Evolutionary conservation across 35 echinoderm and acorn worm genomes (phyloP).

Genomic region (Hemicentrotus pulcherrimus): DNA sequence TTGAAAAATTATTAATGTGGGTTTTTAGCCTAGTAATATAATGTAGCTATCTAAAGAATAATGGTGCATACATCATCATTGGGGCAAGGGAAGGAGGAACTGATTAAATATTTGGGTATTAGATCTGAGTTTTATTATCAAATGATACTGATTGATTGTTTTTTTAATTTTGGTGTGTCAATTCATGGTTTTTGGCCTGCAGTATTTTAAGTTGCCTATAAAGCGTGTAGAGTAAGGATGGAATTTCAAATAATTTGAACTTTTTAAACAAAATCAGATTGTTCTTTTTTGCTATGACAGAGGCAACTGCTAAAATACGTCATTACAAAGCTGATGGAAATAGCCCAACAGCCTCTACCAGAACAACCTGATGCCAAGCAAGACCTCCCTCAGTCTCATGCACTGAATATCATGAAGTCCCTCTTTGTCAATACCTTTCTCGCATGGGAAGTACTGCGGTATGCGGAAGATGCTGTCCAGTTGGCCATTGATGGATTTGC

Average conservation of each 20-base stretch:
- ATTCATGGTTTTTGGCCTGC: not conserved
- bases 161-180: too few species aligned
- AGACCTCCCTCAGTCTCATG: constrained; percentile 90
- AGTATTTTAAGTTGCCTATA: not conserved
- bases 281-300: constrained; percentile 38
- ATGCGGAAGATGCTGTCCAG: constrained; percentile 66
- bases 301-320: constrained; percentile 74
- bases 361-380: constrained; percentile 59
- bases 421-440: constrained; percentile 77
- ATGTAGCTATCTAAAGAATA: too few species aligned
- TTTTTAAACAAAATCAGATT: too few species aligned
- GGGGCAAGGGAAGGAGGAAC: too few species aligned
- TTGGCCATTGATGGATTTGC: constrained; percentile 84
- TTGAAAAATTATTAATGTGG: too few species aligned
- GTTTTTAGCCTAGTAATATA: too few species aligned
- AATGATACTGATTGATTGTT: too few species aligned
- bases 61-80: too few species aligned
- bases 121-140: too few species aligned
- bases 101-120: too few species aligned
- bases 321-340: constrained; percentile 64
- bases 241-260: not conserved
- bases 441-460: constrained; percentile 63
- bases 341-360: constrained; percentile 77
- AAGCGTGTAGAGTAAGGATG: too few species aligned
- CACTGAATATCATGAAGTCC: constrained; percentile 76